A percentile compares a stretch with the other conserved stretches of the same genome.
Conservation (phyloP, 2,797 vertebrate species). For the Pelobates cultripes region DNA sequence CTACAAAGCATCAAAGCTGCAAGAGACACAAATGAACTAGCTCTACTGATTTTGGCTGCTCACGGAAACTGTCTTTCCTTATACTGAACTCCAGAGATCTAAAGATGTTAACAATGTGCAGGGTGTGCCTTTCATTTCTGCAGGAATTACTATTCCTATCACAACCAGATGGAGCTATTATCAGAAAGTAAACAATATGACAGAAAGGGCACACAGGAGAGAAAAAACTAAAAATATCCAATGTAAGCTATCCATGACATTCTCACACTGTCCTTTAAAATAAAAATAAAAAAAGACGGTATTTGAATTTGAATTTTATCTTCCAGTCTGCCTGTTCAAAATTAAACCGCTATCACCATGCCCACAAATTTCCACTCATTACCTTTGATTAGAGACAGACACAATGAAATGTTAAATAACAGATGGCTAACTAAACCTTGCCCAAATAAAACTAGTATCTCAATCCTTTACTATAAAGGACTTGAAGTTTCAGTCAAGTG, state of each 20-base stretch:
- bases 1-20: constrained; percentile 8
- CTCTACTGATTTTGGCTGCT: constrained; percentile 43
- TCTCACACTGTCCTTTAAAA: constrained; percentile 65
- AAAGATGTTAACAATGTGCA: constrained; percentile 38
- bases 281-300: constrained; percentile 35
- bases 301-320: constrained; percentile 40
- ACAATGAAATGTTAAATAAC: constrained; percentile 24
- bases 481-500: no score
- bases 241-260: constrained; percentile 63
- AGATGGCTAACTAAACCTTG: background rate
- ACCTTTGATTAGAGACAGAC: background rate
- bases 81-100: constrained; percentile 23
- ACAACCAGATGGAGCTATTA: constrained; percentile 73
- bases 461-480: no score
- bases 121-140: constrained; percentile 48
- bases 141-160: constrained; percentile 66
- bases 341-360: background rate
- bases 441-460: no score
- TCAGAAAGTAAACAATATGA: constrained; percentile 68
- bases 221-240: constrained; percentile 73
- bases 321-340: constrained; percentile 14
- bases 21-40: constrained; percentile 18
- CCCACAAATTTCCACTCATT: constrained; percentile 44
- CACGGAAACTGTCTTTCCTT: constrained; percentile 20
- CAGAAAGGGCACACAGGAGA: constrained; percentile 65